Conservation (phyloP, 2,888 invertebrate species). For the Bellardia bayeri region DNA sequence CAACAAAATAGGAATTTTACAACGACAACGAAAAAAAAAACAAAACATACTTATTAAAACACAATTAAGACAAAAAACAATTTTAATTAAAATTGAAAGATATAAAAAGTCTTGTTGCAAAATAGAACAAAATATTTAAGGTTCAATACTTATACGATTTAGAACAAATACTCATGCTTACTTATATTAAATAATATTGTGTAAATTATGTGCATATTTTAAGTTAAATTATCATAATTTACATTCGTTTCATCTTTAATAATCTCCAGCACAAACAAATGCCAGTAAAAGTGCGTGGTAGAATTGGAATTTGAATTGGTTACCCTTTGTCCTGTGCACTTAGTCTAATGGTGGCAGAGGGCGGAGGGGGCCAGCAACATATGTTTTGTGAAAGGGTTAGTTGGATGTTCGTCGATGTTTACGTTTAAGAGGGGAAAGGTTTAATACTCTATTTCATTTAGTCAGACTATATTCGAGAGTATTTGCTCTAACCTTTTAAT, state of each 20-base stretch:
- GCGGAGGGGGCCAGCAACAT: constrained; percentile 26
- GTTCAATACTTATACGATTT: neutral
- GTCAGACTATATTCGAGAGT: constrained; percentile 58
- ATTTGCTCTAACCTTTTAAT: constrained; percentile 72
- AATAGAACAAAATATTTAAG: neutral
- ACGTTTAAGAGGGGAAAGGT: constrained; percentile 19
- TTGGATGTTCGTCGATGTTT: neutral
- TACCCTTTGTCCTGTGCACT: constrained; percentile 36
- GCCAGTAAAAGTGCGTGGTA: constrained; percentile 49
- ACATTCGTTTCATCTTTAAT: constrained; percentile 32
- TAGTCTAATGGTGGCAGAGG: neutral
- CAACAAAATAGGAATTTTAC: constrained; percentile 22
- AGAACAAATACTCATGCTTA: too few relatives aligned
- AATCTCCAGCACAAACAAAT: constrained; percentile 49
- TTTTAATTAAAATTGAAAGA: constrained; percentile 41
- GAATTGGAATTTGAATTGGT: constrained; percentile 41
- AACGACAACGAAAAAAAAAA: neutral
- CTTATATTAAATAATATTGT: constrained; percentile 26
- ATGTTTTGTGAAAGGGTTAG: constrained; percentile 43
- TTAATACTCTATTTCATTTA: constrained; percentile 49
- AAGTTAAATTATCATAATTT: constrained; percentile 48
- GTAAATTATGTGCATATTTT: constrained; percentile 57
- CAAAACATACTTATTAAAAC: constrained; percentile 1
- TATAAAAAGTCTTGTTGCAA: neutral
- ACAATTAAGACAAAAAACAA: neutral